phyloP scores from a whole-genome alignment of 1,140 invertebrate species.

The Drosophila paulistorum region DNA sequence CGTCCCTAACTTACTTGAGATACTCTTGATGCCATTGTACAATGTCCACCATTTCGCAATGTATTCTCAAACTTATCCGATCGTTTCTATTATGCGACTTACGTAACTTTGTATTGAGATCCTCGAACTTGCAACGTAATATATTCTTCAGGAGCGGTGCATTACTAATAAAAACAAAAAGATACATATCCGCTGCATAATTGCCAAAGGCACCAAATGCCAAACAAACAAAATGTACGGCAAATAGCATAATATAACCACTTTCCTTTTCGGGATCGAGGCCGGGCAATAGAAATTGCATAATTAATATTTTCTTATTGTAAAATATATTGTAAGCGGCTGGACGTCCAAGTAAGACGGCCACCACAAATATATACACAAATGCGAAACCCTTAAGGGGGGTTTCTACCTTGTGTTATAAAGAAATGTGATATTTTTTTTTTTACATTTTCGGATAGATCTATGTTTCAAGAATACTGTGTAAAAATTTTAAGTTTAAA shows the following conservation, averaged over 20 bases:
- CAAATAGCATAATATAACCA: slow-evolving; percentile 13
- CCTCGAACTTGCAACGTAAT: slow-evolving; percentile 24
- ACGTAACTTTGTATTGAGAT: slow-evolving; percentile 13
- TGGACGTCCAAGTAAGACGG: slow-evolving; percentile 1
- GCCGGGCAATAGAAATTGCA: slow-evolving; percentile 34
- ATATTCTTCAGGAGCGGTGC: slow-evolving; percentile 32
- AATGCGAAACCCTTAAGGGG: slow-evolving; percentile 12
- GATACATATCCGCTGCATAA: slow-evolving; percentile 36
- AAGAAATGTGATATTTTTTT: too few species aligned
- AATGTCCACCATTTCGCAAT: slow-evolving; percentile 13
- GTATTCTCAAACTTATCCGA: neutral
- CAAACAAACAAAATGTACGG: slow-evolving; percentile 3
- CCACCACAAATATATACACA: neutral
- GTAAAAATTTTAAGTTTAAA: too few species aligned
- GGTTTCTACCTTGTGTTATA: too few species aligned
- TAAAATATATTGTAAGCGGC: slow-evolving; percentile 20
- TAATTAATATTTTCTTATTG: slow-evolving; percentile 24
- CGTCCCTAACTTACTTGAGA: slow-evolving; percentile 18
- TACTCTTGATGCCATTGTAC: slow-evolving; percentile 29
- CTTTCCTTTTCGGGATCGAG: slow-evolving; percentile 5
- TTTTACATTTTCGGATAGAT: too few species aligned
- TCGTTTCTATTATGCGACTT: neutral
- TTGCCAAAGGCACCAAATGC: slow-evolving; percentile 33
- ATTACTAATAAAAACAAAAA: slow-evolving; percentile 28
- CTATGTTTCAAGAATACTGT: too few species aligned